Evolutionary conservation across 2,888 invertebrate genomes (phyloP), one percentile per base, ranked within the genome.

Genomic region (Caenorhabditis japonica): DNA sequence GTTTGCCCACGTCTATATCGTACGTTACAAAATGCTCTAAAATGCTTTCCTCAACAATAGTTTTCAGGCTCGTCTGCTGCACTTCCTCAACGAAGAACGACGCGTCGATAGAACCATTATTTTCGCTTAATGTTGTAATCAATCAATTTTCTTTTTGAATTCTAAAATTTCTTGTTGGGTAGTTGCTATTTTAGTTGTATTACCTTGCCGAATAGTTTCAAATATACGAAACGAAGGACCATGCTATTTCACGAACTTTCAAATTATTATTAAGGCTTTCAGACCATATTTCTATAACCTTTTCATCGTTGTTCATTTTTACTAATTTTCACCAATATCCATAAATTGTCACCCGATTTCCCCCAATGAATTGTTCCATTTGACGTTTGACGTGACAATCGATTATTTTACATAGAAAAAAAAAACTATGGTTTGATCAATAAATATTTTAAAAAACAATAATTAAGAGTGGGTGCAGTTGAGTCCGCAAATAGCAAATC

Each of bases 81-180:
- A 51, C 76, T 81, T 60, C 81, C 79, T 58, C 77, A 81, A 75
- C 70, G 77, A 49, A 78, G 80, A 69, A 77, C 80, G 78, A 76
- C 55, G 49, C 61, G 66, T 60, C 73, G 73, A 64, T 58, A 62
- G 46, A 53, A 59, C 34, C 33, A 43, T 27, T 55, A 62, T 64
- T 64, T 72, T 72, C 72, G 59, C 72, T 72, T 64, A 72, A 64
- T 66, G 60, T 66, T 47, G 47, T 41, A 44, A 41, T 39, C 10
- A 39, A 39, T 38, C 7, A 25, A 27, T 30, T 10, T 46, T 39
- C 41, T 44, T 53, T 38, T 19, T 33, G 10, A 21, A 19, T n/a
- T n/a, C n/a, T 17, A 59, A 17, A 55, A 21, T 59, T 38, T 52
- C 43, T 56, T 27, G 34, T 70, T 70, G 70, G 70, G 70, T 70